phyloP scores from a whole-genome alignment of 2,113 vertebrate genomes.

The Thryonomys swinderianus region DNA sequence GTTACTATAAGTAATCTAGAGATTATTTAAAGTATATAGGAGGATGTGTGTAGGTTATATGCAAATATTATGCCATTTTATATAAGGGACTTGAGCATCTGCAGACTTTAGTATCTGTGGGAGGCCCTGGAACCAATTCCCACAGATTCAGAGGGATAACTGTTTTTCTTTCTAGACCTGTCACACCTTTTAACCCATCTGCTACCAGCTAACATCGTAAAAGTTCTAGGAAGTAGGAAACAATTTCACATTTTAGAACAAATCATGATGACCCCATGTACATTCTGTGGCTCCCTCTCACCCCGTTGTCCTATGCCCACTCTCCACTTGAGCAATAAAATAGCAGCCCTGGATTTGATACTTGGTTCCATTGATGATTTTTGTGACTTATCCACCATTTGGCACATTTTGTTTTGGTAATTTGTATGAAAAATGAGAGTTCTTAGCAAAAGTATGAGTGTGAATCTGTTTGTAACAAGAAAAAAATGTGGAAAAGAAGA shows the following conservation, averaged over 20 bases:
- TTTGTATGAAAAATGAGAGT: neutral
- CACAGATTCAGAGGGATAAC: neutral
- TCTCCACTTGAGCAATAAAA: neutral
- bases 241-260: neutral
- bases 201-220: neutral
- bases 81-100: neutral
- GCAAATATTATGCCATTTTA: neutral
- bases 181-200: neutral
- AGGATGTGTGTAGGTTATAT: neutral
- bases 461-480: neutral
- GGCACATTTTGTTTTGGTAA: constrained; percentile 16
- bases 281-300: neutral
- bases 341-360: neutral
- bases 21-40: neutral
- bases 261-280: neutral
- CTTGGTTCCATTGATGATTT: neutral
- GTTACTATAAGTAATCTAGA: neutral
- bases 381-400: neutral
- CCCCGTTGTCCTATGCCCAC: neutral
- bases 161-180: neutral
- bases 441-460: neutral
- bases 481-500: neutral
- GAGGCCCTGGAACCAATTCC: neutral
- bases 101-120: neutral
- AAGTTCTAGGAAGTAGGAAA: neutral